These are phyloP conservation scores for Rhizomys pruinosus DNA, from an alignment of 2,113 vertebrate species.

Conservation along the genomic window DNA sequence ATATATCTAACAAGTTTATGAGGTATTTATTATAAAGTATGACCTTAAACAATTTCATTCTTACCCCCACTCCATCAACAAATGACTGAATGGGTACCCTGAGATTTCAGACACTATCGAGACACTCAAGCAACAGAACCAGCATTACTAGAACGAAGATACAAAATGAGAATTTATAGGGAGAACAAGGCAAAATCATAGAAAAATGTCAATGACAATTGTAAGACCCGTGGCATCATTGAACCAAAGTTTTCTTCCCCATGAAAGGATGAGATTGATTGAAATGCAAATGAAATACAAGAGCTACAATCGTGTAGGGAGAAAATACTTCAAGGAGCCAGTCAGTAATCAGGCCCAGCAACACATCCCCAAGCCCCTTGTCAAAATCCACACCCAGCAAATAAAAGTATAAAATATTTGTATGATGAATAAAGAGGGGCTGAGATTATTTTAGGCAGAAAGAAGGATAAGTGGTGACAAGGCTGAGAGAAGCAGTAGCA, in stretches of 20 bases:
- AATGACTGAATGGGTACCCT: neutral
- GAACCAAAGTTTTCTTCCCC: neutral
- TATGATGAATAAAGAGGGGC: neutral
- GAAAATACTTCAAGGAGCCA: neutral
- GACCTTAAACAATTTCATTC: neutral
- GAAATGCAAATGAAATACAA: neutral
- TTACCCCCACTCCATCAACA: neutral
- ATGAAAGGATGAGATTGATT: neutral
- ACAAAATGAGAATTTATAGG: neutral
- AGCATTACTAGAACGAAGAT: neutral
- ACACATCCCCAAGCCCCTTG: neutral
- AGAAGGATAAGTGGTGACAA: neutral
- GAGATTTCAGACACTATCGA: neutral
- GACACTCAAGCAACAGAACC: neutral
- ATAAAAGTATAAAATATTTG: neutral
- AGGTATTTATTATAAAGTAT: neutral
- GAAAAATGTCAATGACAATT: neutral
- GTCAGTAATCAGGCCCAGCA: neutral
- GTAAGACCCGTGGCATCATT: neutral
- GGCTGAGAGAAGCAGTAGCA: too few species aligned
- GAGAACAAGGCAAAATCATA: constrained; percentile 4
- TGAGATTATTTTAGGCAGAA: neutral
- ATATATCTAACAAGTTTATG: neutral
- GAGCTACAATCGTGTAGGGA: neutral
- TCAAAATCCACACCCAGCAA: neutral